Conservation (phyloP, 2,888 invertebrate genomes). For the Parnassius apollo region DNA sequence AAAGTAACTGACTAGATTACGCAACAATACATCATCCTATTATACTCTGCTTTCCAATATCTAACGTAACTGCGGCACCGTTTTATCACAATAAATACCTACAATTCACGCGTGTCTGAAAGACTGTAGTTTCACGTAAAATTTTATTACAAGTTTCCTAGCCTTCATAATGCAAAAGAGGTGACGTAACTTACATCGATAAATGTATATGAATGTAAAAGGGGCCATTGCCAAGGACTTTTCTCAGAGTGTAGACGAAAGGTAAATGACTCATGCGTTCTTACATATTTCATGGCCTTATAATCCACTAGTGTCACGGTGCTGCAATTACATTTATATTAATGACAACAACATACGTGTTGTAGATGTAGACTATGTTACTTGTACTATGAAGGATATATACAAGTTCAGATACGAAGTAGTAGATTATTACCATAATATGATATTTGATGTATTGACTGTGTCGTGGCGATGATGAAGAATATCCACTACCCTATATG, state of each 20-base stretch:
- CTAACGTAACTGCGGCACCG: constrained; percentile 16
- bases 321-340: not conserved
- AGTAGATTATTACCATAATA: too few species aligned
- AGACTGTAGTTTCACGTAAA: constrained; percentile 34
- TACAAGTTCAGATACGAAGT: too few species aligned
- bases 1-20: constrained; percentile 21
- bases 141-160: constrained; percentile 45
- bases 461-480: too few species aligned
- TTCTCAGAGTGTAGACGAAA: constrained; percentile 58
- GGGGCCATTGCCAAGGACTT: constrained; percentile 73
- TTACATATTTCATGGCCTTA: constrained; percentile 38
- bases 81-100: constrained; percentile 23
- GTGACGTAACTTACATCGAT: constrained; percentile 60
- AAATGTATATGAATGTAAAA: constrained; percentile 65
- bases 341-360: not conserved
- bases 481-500: too few species aligned
- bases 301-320: constrained; percentile 28
- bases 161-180: constrained; percentile 58
- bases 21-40: constrained; percentile 25
- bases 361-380: too few species aligned
- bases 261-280: constrained; percentile 64
- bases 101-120: constrained; percentile 13
- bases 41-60: constrained; percentile 3
- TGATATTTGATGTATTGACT: too few species aligned
- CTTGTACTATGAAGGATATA: too few species aligned